Conservation (phyloP, 2,113 vertebrate species). For the Petaurus breviceps region DNA sequence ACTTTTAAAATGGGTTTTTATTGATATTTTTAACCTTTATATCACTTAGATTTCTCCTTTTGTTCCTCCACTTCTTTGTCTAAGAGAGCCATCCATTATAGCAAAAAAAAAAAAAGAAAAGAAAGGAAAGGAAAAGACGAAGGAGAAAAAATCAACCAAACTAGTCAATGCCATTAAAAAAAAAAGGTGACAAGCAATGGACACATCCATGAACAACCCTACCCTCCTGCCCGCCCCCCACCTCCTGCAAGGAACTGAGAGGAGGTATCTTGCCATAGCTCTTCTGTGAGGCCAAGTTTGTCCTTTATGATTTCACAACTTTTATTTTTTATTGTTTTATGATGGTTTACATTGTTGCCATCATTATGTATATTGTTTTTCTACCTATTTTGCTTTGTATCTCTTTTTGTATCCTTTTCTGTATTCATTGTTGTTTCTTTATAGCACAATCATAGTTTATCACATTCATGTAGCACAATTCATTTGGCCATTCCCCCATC, state of each 20-base stretch:
- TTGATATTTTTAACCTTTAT: neutral
- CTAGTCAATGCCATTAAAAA: neutral
- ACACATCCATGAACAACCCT: neutral
- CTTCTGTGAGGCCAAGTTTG: neutral
- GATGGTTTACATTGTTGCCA: too few species aligned
- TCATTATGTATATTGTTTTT: too few species aligned
- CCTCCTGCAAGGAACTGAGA: neutral
- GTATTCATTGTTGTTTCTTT: too few species aligned
- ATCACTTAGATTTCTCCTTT: neutral
- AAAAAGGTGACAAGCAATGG: neutral
- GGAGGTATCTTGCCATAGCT: neutral
- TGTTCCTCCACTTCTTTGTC: neutral
- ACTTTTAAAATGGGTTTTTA: neutral
- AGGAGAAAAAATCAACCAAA: neutral
- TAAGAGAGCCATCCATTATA: neutral
- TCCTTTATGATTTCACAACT: too few species aligned
- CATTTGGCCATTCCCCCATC: too few species aligned
- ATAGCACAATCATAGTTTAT: too few species aligned
- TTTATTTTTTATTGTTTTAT: too few species aligned
- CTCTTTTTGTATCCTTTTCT: too few species aligned
- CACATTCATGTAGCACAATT: too few species aligned
- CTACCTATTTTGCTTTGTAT: too few species aligned
- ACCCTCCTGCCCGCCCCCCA: too few species aligned
- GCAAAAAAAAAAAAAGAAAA: neutral
- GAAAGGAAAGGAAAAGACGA: neutral